Evolutionary conservation across 2,113 vertebrate species (phyloP).

Genomic region (Myotis brandtii): DNA sequence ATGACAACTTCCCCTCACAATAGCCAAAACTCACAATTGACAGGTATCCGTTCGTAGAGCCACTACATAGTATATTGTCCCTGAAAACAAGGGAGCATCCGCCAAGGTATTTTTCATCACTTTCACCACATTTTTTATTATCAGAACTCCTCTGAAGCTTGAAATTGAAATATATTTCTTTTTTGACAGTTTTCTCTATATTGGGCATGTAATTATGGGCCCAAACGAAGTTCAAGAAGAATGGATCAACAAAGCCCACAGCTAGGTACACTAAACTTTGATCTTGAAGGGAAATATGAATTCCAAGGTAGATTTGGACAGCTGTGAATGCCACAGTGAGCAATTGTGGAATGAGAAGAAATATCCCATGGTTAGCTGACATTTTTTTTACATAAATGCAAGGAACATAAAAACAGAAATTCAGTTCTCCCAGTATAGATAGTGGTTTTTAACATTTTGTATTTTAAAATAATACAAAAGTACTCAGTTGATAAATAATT

Average conservation of each 20-base stretch:
- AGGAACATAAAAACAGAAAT: constrained; percentile 40
- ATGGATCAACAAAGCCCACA: constrained; percentile 74
- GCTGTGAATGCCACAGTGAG: constrained; percentile 66
- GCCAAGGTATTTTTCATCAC: constrained; percentile 71
- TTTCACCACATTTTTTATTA: constrained; percentile 76
- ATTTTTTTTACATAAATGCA: constrained; percentile 1
- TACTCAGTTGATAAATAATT: not conserved
- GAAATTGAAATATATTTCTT: constrained; percentile 78
- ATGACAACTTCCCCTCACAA: constrained; percentile 62
- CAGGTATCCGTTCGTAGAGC: constrained; percentile 54
- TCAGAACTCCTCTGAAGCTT: constrained; percentile 80
- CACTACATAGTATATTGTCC: not conserved
- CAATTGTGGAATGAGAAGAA: constrained; percentile 52
- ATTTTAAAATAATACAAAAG: constrained; percentile 29
- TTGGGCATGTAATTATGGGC: constrained; percentile 76
- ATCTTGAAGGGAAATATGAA: constrained; percentile 74
- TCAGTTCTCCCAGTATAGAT: not conserved
- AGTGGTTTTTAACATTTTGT: not conserved
- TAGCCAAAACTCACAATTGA: constrained; percentile 63
- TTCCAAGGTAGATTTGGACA: constrained; percentile 76
- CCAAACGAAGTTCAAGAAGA: constrained; percentile 74
- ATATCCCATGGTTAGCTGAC: constrained; percentile 32
- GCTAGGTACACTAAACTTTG: constrained; percentile 79
- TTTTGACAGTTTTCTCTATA: constrained; percentile 78
- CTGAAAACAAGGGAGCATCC: constrained; percentile 71